A percentile compares a stretch with the other conserved stretches of the same genome.
Conservation (phyloP, 2,113 vertebrate genomes). For the Collichthys lucidus region DNA sequence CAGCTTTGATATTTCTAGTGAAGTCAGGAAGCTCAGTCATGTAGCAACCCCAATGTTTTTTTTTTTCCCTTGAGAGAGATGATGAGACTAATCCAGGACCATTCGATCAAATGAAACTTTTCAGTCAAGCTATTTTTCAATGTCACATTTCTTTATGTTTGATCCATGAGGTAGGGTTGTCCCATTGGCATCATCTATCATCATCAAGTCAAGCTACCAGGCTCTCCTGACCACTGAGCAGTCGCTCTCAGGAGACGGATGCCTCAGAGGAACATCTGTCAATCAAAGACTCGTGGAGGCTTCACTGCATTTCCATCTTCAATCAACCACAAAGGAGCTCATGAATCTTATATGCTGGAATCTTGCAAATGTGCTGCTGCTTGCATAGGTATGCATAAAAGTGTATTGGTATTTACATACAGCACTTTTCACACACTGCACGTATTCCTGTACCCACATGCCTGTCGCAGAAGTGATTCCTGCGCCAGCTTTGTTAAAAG, state of each 20-base stretch:
- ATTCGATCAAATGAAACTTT: conserved; percentile 76
- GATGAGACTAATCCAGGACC: conserved; percentile 73
- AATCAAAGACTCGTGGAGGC: conserved; percentile 58
- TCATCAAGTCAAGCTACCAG: conserved; percentile 73
- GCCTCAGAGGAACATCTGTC: conserved; percentile 74
- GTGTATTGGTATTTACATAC: background rate
- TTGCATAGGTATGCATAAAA: conserved; percentile 1
- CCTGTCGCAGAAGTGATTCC: conserved; percentile 22
- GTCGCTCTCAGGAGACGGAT: conserved; percentile 62
- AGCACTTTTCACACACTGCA: conserved; percentile 9
- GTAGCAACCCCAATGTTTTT: conserved; percentile 9
- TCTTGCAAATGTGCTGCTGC: background rate
- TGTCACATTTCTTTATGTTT: conserved; percentile 82
- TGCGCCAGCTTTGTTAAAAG: conserved; percentile 38
- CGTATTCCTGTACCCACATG: background rate
- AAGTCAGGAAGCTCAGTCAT: conserved; percentile 33
- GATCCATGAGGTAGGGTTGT: conserved; percentile 73
- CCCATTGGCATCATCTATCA: conserved; percentile 81
- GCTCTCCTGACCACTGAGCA: conserved; percentile 77
- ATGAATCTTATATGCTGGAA: conserved; percentile 42
- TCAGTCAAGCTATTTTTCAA: conserved; percentile 78
- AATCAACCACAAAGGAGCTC: conserved; percentile 56
- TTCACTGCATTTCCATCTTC: conserved; percentile 65
- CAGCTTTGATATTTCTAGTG: conserved; percentile 7
- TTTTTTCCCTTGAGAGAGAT: conserved; percentile 46